Evolutionary conservation across 2,113 vertebrate species (phyloP), one percentile per base, ranked within the genome.

Genomic region (Brachionichthys hirsutus): DNA sequence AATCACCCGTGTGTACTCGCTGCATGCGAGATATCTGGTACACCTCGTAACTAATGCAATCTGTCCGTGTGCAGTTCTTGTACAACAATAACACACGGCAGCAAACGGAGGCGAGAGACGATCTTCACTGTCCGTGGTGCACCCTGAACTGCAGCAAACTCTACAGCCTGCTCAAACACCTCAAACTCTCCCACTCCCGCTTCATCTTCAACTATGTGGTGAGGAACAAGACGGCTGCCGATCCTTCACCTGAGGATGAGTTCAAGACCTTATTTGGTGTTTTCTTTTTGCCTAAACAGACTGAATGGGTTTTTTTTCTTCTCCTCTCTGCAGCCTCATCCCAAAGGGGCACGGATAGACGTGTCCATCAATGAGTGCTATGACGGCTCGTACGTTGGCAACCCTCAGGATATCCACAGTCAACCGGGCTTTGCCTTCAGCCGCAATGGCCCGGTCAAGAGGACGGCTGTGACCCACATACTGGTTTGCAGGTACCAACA

Each of bases 171-270:
- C 95, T 99, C 35, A 98, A 99, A 77, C 97, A 99, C 89, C 95
- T 99, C 55, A 99, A 99, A 71, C 94, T 98, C 62, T 99, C 95
- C 77, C 97, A 99, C 81, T 98, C 95, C 82, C 93, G 97, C 69
- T 99, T 99, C 89, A 98, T 98, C 85, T 99, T 99, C 85, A 98
- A 94, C 90, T 98, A 99, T 50, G 95, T 98, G 90, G 97, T 99
- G 83, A 94, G 94, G 80, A 2, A 15, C 18, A 4, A n/a, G 14
- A 30, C 5, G 4, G 24, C 24, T 30, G 24, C 24, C 8, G 24
- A 30, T 30, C 24, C 4, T 30, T 6, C 4, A 30, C 8, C 24
- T 30, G 8, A 30, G 8, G 8, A 30, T 30, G 4, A 30, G 24
- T 30, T 30, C 24, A 4, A 30, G 24, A 30, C 24, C 24, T 30